Evolutionary conservation across 2,888 invertebrate species (phyloP), one percentile per base, ranked within the genome.

Genomic region (Caradrina clavipalpis): DNA sequence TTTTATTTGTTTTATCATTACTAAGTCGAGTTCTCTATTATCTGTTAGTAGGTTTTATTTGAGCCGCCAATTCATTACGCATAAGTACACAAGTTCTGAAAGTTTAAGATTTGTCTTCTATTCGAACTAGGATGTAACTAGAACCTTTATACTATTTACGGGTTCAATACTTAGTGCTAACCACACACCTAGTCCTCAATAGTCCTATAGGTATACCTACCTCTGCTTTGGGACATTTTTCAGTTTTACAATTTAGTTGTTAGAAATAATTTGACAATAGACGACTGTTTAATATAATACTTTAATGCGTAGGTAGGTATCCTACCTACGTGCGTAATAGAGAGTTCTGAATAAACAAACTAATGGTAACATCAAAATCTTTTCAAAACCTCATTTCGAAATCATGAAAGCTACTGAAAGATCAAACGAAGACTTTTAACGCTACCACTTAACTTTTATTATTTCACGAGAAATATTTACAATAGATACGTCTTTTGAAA

Each of bases 401-500:
- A 47, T 21, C 19, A 51, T 47, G 21, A 56, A 50, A 50, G 10
- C 45, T 17, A 35, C n/a, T 59, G 45, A 53, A 47, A 57, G 55
- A 74, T 51, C 59, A 59, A 55, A 74, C n/a, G 26, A 11, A 59
- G 3, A 60, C 21, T 47, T 26, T 55, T 47, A 73, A 50, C 19
- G 11, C n/a, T 15, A 22, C 35, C 50, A 69, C 45, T 60, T 51
- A 42, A 22, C 11, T 57, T 50, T 51, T 22, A 49, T 42, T 39
- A 19, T 31, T 63, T 63, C 47, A 19, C 19, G 17, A 55, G 42
- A 76, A 63, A 70, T 49, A n/a, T 45, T 56, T 51, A 47, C 47
- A 66, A 47, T 26, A 26, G 26, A 26, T 13, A 11, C 45, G 45
- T 17, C 19, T 22, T 49, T 22, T 21, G 2, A 8, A n/a, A 45